Percentiles rank a stretch among this genome's conserved stretches.
Conservation (phyloP, 2,888 invertebrate species). For the Eupithecia centaureata region DNA sequence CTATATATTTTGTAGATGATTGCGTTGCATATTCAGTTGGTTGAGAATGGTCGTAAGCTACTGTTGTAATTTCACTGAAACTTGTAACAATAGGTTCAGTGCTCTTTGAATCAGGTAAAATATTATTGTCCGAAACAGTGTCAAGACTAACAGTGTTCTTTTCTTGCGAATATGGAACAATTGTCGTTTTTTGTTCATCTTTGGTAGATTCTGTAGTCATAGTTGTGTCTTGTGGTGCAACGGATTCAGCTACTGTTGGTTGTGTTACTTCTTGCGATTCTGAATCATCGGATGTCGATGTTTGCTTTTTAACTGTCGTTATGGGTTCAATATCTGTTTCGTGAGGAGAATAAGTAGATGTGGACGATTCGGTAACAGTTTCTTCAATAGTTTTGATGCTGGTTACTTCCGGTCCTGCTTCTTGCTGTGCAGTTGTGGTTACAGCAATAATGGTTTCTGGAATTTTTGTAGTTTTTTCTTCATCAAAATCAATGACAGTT, state of each 20-base stretch:
- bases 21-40: slow-evolving; percentile 18
- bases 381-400: slow-evolving; percentile 12
- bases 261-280: slow-evolving; percentile 12
- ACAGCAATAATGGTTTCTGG: slow-evolving; percentile 7
- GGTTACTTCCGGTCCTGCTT: slow-evolving; percentile 15
- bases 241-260: slow-evolving; percentile 11
- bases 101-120: slow-evolving; percentile 22
- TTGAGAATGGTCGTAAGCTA: slow-evolving; percentile 15
- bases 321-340: slow-evolving; percentile 4
- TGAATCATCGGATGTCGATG: slow-evolving; percentile 12
- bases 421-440: slow-evolving; percentile 20
- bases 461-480: slow-evolving; percentile 16
- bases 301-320: not conserved
- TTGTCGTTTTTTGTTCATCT: slow-evolving; percentile 14
- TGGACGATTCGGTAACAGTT: slow-evolving; percentile 19
- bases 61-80: slow-evolving; percentile 23
- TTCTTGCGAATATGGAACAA: slow-evolving; percentile 13
- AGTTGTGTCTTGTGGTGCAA: slow-evolving; percentile 8
- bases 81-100: slow-evolving; percentile 20
- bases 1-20: slow-evolving; percentile 11
- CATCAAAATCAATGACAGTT: slow-evolving; percentile 1
- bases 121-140: slow-evolving; percentile 22
- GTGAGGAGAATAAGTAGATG: slow-evolving; percentile 18
- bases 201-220: slow-evolving; percentile 16
- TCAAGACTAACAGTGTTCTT: slow-evolving; percentile 19